Evolutionary conservation across 2,113 vertebrate genomes (phyloP).

Genomic region (Engraulis encrasicolus): DNA sequence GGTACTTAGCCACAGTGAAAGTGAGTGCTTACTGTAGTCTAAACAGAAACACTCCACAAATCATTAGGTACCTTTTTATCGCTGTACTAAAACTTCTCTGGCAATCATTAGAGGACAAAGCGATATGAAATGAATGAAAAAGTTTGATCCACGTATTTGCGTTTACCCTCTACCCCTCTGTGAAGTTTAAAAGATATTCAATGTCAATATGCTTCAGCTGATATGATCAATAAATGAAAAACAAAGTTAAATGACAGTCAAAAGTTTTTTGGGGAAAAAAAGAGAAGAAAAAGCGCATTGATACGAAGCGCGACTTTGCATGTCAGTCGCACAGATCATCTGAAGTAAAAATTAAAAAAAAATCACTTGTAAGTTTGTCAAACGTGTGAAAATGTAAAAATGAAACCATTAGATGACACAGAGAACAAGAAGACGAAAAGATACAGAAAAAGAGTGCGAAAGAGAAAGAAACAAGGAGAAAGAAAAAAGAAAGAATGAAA

Average conservation of each 20-base stretch:
- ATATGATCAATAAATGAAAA: background rate
- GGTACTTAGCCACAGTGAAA: background rate
- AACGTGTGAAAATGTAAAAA: background rate
- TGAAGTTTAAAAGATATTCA: background rate
- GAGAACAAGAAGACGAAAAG: conserved; percentile 21
- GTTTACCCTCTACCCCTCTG: background rate
- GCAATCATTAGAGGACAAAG: background rate
- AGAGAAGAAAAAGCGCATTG: background rate
- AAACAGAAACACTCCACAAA: conserved; percentile 20
- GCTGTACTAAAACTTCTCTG: background rate
- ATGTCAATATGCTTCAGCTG: background rate
- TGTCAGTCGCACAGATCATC: background rate
- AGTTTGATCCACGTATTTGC: background rate
- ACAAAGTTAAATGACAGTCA: background rate
- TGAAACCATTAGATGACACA: background rate
- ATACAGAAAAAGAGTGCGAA: conserved; percentile 25
- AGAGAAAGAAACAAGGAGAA: no score
- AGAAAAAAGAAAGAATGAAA: conserved; percentile 38
- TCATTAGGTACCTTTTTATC: background rate
- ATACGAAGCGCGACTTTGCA: background rate
- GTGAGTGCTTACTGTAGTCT: background rate
- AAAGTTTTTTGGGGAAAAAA: no score
- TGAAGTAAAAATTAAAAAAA: background rate
- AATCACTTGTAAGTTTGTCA: background rate
- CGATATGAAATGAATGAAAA: background rate